Base-by-base conservation (phyloP, 2,888 invertebrate genomes). In the Barypeithes pellucidus region DNA sequence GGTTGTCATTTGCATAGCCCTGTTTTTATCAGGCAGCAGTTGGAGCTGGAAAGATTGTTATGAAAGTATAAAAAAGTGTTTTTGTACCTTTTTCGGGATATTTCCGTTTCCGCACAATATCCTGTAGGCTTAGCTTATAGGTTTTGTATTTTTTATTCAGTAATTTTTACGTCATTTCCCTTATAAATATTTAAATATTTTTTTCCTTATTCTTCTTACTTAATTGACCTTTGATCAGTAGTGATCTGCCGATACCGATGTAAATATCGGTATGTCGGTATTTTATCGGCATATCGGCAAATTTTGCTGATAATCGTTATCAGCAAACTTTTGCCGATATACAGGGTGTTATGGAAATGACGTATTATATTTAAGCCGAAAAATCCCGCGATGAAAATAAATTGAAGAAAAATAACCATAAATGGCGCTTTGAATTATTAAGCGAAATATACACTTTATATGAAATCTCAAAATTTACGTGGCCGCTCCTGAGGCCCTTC, bases 21-120 rank as follows among this genome's bases (percentile, higher is more conserved):
- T 63, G 29, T 45, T 50, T 47, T 57, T 57, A 57, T 57, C 54
- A 33, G 18, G 54, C 54, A 33, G 54, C 33, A 57, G 18, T 33
- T 57, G 67, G 45, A 43, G 57, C 57, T 57, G 52, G 33, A 33
- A 67, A 57, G 57, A 45, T 57, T 67, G 52, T 57, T 59, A 33
- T 57, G 18, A 57, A 57, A 33, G 29, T 54, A 33, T 33, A 33
- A 54, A 33, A n/a, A 54, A 54, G 16, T 54, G 54, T 22, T 54
- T 54, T 33, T 54, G 50, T 50, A 24, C 22, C 22, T 50, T 24
- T 50, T 50, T 50, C 22, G n/a, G 22, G 24, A 50, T n/a, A 50
- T 24, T 50, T 50, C 3, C 50, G 2, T 50, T 50, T 22, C 9
- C 24, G 50, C 50, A 24, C 50, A 20, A 24, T 50, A 50, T 50